Evolutionary conservation across 2,888 invertebrate genomes (phyloP).

Genomic region (Zele albiditarsus): DNA sequence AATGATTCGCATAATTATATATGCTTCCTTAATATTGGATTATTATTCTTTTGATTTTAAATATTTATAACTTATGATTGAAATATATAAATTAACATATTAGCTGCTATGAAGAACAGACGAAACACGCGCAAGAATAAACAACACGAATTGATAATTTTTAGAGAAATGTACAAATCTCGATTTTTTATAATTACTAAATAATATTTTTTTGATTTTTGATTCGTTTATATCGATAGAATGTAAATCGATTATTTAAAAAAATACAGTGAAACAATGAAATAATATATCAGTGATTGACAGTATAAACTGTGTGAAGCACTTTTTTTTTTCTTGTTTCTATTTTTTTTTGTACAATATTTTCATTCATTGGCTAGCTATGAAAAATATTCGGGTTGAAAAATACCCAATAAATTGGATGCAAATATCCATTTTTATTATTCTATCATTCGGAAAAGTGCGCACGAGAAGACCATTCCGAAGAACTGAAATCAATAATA

Average conservation of each 20-base stretch:
- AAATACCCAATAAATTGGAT: background rate
- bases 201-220: background rate
- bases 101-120: background rate
- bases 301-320: background rate
- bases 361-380: background rate
- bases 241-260: background rate
- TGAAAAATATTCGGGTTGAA: background rate
- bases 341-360: background rate
- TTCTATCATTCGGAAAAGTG: conserved; percentile 88
- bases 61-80: background rate
- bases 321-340: background rate
- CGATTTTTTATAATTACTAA: background rate
- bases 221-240: background rate
- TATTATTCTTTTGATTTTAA: conserved; percentile 1
- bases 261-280: background rate
- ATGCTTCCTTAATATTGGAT: background rate
- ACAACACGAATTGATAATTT: background rate
- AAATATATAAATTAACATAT: background rate
- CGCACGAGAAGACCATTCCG: conserved; percentile 89
- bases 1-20: background rate
- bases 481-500: conserved; percentile 80
- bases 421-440: conserved; percentile 53
- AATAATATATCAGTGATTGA: background rate
- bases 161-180: background rate
- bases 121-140: background rate